Percentiles rank a stretch among this genome's conserved stretches.
Conservation (phyloP, 2,113 vertebrate species). For the Bubo bubo region DNA sequence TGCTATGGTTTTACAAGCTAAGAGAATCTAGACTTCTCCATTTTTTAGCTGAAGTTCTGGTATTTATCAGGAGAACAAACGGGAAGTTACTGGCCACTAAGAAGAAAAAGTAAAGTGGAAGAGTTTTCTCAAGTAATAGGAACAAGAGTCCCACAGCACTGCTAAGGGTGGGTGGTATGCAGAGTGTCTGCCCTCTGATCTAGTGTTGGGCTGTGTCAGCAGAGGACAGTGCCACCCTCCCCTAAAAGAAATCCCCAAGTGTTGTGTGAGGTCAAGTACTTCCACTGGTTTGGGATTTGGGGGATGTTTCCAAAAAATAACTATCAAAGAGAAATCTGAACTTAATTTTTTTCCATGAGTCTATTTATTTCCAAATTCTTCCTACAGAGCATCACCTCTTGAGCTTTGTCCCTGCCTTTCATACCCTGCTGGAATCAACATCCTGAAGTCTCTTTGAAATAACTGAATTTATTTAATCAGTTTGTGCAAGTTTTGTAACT, state of each 20-base stretch:
- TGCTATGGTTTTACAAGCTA: background rate
- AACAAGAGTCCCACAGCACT: background rate
- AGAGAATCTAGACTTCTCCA: slow-evolving; percentile 63
- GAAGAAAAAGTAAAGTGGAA: slow-evolving; percentile 58
- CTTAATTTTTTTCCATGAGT: background rate
- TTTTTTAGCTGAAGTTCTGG: slow-evolving; percentile 68
- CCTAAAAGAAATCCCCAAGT: slow-evolving; percentile 6
- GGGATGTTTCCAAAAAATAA: background rate
- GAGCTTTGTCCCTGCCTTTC: background rate
- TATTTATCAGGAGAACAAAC: slow-evolving; percentile 49
- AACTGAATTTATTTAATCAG: background rate
- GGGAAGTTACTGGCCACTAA: slow-evolving; percentile 42
- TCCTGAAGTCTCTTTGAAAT: rapidly evolving
- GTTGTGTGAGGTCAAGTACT: background rate
- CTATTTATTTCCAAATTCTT: background rate
- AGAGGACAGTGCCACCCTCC: background rate
- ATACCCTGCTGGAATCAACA: background rate
- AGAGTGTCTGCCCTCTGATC: background rate
- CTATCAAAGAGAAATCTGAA: background rate
- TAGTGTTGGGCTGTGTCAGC: background rate
- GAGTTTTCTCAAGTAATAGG: background rate
- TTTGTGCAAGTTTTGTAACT: background rate
- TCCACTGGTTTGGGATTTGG: background rate
- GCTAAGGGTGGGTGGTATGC: background rate
- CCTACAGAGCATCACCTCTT: background rate